Evolutionary conservation across 92 coral and sea anemone genomes (phyloP), one percentile per base, ranked within the genome.

Genomic region (Virgularia gustaviana): DNA sequence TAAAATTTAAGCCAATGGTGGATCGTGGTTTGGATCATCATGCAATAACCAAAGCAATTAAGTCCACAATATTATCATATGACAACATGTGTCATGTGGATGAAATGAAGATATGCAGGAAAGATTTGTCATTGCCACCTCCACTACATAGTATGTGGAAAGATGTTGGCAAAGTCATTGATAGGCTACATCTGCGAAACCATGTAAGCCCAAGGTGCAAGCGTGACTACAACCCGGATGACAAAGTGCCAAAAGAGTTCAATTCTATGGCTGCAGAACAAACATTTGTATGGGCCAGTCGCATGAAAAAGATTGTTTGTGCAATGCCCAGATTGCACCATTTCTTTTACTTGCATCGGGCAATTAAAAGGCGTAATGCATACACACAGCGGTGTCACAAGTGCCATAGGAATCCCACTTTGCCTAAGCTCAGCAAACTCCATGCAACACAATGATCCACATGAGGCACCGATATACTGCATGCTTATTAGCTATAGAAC

Each of bases 61-160:
- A 39, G 8, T 15, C 8, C 8, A 8, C 45, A 39, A 70, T 77
- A 0, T 16, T 70, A 12, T 72, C 73, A 3, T 83, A 83, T 18
- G 87, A 83, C 53, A 83, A 70, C 62, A 83, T 83, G 87, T 83
- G 83, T 37, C 78, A 83, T 32, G 27, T 83, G 25, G 43, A 56
- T 41, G 63, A 73, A 15, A 29, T 83, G 6, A 27, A 58, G 10
- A 68, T 38, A 28, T 67, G 83, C 0, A 62, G 36, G 57, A 25
- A 49, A 56, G 43, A 73, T 11, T 37, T 81, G 29, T 81, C 82
- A 27, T 44, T 81, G 10, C 82, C 81, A 4, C 45, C 37, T 18
- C 87, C 76, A 27, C 72, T 57, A 53, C 38, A 83, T 42, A 29
- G 33, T 36, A 63, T 77, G 31, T 83, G 87, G 87, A 63, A 68